These are phyloP conservation scores for Smutsia gigantea DNA, from an alignment of 2,797 vertebrate genomes.

Conservation along the genomic window DNA sequence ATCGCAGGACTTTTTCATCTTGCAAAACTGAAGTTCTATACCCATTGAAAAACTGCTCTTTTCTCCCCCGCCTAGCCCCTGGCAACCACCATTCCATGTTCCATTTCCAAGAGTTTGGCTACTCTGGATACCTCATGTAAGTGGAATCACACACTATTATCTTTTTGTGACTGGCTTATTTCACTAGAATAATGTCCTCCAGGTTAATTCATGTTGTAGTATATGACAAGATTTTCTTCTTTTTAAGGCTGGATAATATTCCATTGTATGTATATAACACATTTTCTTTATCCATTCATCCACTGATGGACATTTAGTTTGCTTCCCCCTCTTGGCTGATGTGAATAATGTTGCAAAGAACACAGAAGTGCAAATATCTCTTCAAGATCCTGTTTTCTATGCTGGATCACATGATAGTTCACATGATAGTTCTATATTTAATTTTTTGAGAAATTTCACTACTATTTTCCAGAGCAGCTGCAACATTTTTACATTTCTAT, in stretches of 20 bases:
- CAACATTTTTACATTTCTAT: neutral
- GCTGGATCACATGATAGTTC: too few species aligned
- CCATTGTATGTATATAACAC: neutral
- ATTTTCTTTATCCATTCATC: neutral
- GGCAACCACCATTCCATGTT: neutral
- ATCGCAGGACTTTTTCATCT: neutral
- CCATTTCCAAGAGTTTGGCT: neutral
- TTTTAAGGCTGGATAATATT: neutral
- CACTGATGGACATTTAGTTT: neutral
- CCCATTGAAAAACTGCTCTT: neutral
- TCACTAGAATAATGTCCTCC: neutral
- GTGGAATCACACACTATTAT: neutral
- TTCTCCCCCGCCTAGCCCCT: neutral
- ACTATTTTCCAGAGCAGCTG: neutral
- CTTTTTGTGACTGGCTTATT: neutral
- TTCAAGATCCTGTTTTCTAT: too few species aligned
- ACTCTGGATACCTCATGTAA: neutral
- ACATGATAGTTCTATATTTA: too few species aligned
- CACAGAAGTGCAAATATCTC: too few species aligned
- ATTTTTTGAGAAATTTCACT: neutral
- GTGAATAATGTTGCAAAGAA: neutral
- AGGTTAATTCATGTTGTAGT: too few species aligned
- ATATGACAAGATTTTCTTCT: too few species aligned
- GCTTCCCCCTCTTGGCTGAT: neutral
- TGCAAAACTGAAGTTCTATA: neutral